Evolutionary conservation across 2,888 invertebrate genomes (phyloP).

Genomic region (Onthophagus sagittarius): DNA sequence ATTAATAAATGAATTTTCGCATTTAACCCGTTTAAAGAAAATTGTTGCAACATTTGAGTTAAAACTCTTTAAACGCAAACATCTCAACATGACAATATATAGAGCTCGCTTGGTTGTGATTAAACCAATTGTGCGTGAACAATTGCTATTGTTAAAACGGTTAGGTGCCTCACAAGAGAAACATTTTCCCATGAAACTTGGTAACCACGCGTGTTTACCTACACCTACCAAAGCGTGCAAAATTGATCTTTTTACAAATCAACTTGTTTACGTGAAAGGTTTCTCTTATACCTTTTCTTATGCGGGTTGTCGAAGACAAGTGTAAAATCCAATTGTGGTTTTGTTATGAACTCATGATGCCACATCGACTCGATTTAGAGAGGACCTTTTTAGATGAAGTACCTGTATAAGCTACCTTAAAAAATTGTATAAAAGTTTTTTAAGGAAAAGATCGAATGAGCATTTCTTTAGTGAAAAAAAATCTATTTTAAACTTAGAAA

Average conservation of each 20-base stretch:
- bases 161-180: neutral
- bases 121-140: too few relatives aligned
- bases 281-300: neutral
- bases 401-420: neutral
- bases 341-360: neutral
- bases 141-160: too few relatives aligned
- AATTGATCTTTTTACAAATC: neutral
- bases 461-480: neutral
- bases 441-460: neutral
- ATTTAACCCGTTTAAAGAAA: too few relatives aligned
- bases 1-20: too few relatives aligned
- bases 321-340: neutral
- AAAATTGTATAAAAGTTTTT: neutral
- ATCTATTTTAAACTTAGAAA: neutral
- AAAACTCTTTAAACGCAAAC: too few relatives aligned
- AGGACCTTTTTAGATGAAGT: neutral
- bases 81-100: too few relatives aligned
- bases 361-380: neutral
- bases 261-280: neutral
- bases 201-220: neutral
- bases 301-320: neutral
- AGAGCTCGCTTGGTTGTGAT: too few relatives aligned
- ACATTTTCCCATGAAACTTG: neutral
- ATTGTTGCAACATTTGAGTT: too few relatives aligned
- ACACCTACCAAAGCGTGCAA: neutral